A percentile compares a stretch with the other conserved stretches of the same genome.
Conservation (phyloP, 1,140 invertebrate species). For the Copidosoma floridanum region DNA sequence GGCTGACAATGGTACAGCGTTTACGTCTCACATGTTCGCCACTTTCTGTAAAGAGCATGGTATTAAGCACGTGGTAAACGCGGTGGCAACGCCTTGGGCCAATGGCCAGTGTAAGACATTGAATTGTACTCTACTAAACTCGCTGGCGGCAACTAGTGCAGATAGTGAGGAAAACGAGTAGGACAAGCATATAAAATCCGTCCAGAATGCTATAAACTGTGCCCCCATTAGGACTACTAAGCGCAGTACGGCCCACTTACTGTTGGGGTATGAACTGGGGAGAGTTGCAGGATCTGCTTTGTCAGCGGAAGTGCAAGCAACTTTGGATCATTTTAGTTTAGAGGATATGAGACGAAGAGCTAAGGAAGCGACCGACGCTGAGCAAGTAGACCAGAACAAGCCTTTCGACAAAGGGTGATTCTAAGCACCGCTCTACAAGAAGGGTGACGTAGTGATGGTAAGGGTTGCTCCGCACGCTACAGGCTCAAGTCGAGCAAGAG, state of each 20-base stretch:
- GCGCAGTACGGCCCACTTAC: slow-evolving; percentile 39
- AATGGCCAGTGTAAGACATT: slow-evolving; percentile 41
- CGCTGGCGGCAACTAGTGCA: slow-evolving; percentile 29
- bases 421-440: slow-evolving; percentile 19
- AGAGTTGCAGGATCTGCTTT: slow-evolving; percentile 26
- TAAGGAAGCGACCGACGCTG: slow-evolving; percentile 3
- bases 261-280: slow-evolving; percentile 31
- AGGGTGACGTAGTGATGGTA: slow-evolving; percentile 31
- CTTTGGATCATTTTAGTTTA: slow-evolving; percentile 26
- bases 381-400: slow-evolving; percentile 15
- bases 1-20: slow-evolving; percentile 38
- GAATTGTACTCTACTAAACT: slow-evolving; percentile 32
- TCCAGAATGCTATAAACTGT: slow-evolving; percentile 38
- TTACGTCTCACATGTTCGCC: slow-evolving; percentile 29
- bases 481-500: slow-evolving; percentile 30
- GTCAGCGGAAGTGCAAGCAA: slow-evolving; percentile 23
- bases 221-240: slow-evolving; percentile 30
- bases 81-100: slow-evolving; percentile 36
- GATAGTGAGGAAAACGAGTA: slow-evolving; percentile 29
- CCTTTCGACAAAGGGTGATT: slow-evolving; percentile 19
- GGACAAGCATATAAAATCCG: slow-evolving; percentile 32
- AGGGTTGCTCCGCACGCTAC: slow-evolving; percentile 8
- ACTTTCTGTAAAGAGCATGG: slow-evolving; percentile 28
- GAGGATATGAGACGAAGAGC: slow-evolving; percentile 7
- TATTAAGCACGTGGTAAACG: slow-evolving; percentile 34